These are phyloP conservation scores for Gymnogyps californianus DNA, from an alignment of 2,113 vertebrate species.

Conservation along the genomic window DNA sequence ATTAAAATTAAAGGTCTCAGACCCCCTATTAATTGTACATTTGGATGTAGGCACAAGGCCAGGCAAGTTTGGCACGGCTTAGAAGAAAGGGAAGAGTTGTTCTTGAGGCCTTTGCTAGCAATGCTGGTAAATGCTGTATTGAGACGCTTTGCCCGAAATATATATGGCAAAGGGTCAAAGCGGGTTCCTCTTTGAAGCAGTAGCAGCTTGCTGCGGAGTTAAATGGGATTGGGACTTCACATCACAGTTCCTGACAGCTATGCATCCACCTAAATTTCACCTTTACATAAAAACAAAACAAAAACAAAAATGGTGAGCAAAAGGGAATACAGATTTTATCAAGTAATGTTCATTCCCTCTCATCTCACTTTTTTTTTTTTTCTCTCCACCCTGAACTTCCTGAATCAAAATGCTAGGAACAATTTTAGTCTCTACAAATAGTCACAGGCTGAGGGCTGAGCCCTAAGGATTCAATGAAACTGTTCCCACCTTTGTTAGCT, in stretches of 20 bases:
- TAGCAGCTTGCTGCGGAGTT: background rate
- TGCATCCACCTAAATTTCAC: background rate
- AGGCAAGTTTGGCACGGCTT: background rate
- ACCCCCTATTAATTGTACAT: background rate
- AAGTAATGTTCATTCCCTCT: background rate
- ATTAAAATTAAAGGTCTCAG: conserved; percentile 7
- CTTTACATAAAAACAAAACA: background rate
- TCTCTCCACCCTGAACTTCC: background rate
- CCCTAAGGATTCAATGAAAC: background rate
- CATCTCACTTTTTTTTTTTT: background rate
- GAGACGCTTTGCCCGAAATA: background rate
- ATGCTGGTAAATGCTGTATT: background rate
- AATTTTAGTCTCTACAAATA: background rate
- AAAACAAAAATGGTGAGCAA: background rate
- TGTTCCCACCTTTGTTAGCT: background rate
- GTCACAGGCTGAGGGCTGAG: background rate
- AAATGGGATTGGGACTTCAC: background rate
- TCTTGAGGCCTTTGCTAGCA: background rate
- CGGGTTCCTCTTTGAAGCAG: background rate
- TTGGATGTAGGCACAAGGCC: background rate
- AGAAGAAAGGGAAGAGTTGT: background rate
- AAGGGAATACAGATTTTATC: background rate
- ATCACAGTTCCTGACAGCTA: background rate
- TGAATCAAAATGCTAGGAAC: background rate
- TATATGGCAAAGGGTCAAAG: background rate